Conservation (phyloP, 1,140 invertebrate species). For the Drosophila saltans region DNA sequence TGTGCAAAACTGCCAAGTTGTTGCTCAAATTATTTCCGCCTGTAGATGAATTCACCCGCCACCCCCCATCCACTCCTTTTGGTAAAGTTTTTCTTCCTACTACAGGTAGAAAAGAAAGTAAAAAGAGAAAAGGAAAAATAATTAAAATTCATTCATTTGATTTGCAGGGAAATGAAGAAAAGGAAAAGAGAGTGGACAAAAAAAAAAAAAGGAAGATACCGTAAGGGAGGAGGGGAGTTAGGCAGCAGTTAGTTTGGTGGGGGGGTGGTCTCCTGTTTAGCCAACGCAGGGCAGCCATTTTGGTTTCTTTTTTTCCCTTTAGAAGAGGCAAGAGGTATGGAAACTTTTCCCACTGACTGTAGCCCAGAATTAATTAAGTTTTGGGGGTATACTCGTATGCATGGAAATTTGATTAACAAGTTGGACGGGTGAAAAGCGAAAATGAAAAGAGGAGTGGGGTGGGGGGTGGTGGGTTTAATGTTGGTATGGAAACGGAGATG, state of each 20-base stretch:
- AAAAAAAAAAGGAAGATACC: not conserved
- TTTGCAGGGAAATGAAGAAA: constrained; percentile 43
- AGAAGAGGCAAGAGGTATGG: constrained; percentile 1
- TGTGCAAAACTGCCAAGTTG: constrained; percentile 9
- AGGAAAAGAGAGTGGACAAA: not conserved
- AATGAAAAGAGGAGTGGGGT: not conserved
- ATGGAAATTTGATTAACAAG: constrained; percentile 76
- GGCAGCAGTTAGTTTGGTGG: constrained; percentile 16
- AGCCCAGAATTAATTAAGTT: constrained; percentile 79
- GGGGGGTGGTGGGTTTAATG: not conserved
- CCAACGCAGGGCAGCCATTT: constrained; percentile 54
- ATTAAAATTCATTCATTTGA: constrained; percentile 81
- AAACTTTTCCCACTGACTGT: constrained; percentile 74
- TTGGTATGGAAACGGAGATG: not conserved
- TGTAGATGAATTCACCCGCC: constrained; percentile 31
- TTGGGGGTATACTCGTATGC: constrained; percentile 51
- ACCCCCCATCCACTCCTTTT: constrained; percentile 5
- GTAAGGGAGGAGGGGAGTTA: not conserved
- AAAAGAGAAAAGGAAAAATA: constrained; percentile 61
- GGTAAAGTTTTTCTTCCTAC: not conserved
- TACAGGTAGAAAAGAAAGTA: constrained; percentile 15
- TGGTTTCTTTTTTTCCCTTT: constrained; percentile 23
- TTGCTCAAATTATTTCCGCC: constrained; percentile 13
- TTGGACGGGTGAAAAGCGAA: constrained; percentile 19
- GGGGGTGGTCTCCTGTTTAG: constrained; percentile 9